Evolutionary conservation across 1,140 invertebrate genomes (phyloP), one percentile per base, ranked within the genome.

Genomic region (Drosophila seguyi): DNA sequence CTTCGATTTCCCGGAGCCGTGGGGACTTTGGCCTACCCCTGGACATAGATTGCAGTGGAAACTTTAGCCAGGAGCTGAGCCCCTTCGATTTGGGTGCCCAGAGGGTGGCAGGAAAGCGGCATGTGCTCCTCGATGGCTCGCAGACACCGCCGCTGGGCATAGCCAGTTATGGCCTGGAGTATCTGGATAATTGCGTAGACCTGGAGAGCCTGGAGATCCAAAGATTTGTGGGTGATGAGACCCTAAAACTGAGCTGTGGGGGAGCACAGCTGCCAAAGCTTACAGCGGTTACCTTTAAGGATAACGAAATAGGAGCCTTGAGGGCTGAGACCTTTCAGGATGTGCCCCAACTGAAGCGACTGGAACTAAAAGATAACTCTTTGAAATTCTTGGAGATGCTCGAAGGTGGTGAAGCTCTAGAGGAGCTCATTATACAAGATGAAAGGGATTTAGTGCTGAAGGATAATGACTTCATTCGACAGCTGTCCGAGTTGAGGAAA

Each of bases 111-210:
- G 81, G 85, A 6, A 84, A 90, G 34, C 20, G 44, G 25, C 74
- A 86, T 67, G 85, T 91, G 0, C 48, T 62, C 16, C 69, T 92
- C 13, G 79, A 92, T 53, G 91, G 91, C n/a, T 79, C 66, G 7
- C 71, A 79, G 13, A 87, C 84, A 18, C 71, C 82, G 4, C 63
- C 85, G 0, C 41, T 91, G 42, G 78, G 57, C 11, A 50, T 71
- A 0, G 22, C 60, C 16, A 91, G 81, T 10, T 92, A 84, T 62
- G 91, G 91, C 1, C 20, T 92, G 55, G 91, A 92, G 55, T 91
- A 77, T 57, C 42, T 92, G 50, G 79, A 80, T 13, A 87, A 91
- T 39, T 92, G 91, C 58, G 38, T 42, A 0, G 58, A 79, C 3
- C 50, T 92, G 20, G 67, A 77, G 3, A 75, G 62, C 16, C 16